Evolutionary conservation across 2,113 vertebrate genomes (phyloP), one percentile per base, ranked within the genome.

Genomic region (Gasterosteus aculeatus): DNA sequence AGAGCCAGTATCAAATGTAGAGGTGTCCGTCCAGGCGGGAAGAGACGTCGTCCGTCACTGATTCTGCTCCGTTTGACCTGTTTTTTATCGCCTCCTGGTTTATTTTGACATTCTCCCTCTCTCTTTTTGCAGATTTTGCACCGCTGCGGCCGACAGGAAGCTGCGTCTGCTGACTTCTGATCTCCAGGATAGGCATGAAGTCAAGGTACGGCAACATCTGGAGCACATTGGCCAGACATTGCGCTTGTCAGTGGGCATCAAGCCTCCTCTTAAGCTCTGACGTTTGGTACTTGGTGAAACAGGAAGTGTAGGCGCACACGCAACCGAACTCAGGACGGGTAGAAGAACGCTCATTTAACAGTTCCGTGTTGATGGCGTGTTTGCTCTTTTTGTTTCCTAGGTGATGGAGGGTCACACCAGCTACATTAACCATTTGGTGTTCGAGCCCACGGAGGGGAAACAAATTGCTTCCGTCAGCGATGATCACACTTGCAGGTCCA

Each of bases 401-500:
- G 89, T 93, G 78, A 95, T 98, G 89, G 95, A 95, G 62, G 97
- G 98, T 64, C 98, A 99, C 89, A 93, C 95, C 71, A 95, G 95
- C 93, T 98, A 97, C 91, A 95, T 99, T 85, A 99, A 99, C 91
- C 96, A 96, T 78, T 83, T 99, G 92, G 96, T 97, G 51, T 99
- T 98, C 85, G 95, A 96, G 81, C 97, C 98, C 68, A 95, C 83
- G 7, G 95, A 96, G 82, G 98, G 97, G 87, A 96, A 96, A 89
- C 96, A 96, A 92, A 93, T 99, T 73, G 97, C 97, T 91, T 98
- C 97, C 60, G 97, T 99, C 89, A 97, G 97, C 72, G 98, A 99
- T 77, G 97, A 99, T 90, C 97, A 98, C 94, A 98, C 98, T 83
- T 99, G 97, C 95, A 98, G 98, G 98, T 99, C 93, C 72, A 94